These are phyloP conservation scores for Macrosoma leucophasiata DNA, from an alignment of 2,888 invertebrate species.

Conservation along the genomic window DNA sequence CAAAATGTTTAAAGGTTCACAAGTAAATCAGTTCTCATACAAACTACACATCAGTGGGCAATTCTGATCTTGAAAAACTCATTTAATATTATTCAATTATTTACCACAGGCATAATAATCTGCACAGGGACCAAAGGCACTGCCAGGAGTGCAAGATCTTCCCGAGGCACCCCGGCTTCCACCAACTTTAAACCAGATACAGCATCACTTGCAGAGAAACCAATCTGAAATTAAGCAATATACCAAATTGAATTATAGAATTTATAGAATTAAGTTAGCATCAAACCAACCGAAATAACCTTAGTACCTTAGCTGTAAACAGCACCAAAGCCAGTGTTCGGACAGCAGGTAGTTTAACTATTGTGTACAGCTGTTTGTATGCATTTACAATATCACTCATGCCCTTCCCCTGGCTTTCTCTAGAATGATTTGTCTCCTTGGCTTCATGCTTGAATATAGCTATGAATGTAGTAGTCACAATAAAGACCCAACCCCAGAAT, in stretches of 20 bases:
- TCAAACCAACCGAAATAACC: not conserved
- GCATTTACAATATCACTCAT: slow-evolving; percentile 76
- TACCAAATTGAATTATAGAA: no score
- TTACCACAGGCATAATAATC: slow-evolving; percentile 91
- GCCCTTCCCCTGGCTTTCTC: slow-evolving; percentile 49
- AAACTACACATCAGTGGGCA: no score
- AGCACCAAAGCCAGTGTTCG: slow-evolving; percentile 85
- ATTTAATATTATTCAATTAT: no score
- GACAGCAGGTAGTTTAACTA: slow-evolving; percentile 89
- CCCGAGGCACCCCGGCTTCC: slow-evolving; percentile 97
- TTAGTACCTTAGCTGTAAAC: slow-evolving; percentile 90
- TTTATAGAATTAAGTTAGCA: not conserved
- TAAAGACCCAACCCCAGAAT: slow-evolving; percentile 96
- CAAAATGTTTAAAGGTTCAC: no score
- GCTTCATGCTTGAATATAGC: slow-evolving; percentile 91
- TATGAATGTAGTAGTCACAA: slow-evolving; percentile 92
- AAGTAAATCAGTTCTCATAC: no score
- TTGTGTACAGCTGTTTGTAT: slow-evolving; percentile 88
- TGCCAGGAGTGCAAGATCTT: slow-evolving; percentile 93
- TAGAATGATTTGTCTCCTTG: slow-evolving; percentile 46
- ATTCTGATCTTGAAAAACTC: no score
- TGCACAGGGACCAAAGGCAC: slow-evolving; percentile 96
- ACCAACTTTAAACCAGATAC: slow-evolving; percentile 96
- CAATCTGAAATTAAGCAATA: slow-evolving; percentile 83
- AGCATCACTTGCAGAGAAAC: slow-evolving; percentile 96